Percentiles rank a stretch among this genome's conserved stretches.
phyloP scores from a whole-genome alignment of 2,888 invertebrate genomes.

The Andrena minutula region DNA sequence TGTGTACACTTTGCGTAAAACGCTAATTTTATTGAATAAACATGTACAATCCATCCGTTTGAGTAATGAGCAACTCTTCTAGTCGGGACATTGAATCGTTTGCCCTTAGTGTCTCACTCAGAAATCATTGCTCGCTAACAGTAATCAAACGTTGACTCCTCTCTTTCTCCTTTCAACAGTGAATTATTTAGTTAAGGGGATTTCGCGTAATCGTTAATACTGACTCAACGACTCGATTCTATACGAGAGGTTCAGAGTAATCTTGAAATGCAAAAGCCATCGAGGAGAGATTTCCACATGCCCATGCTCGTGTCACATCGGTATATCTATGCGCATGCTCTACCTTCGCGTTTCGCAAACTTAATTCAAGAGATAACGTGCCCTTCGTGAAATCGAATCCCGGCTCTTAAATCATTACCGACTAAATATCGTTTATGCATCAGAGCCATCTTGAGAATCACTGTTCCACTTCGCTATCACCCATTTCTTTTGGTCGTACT shows the following conservation, averaged over 20 bases:
- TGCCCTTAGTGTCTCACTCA: background rate
- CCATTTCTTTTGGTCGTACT: conserved; percentile 32
- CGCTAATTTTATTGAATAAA: conserved; percentile 79
- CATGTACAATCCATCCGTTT: conserved; percentile 64
- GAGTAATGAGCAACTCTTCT: conserved; percentile 37
- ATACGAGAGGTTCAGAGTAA: conserved; percentile 35
- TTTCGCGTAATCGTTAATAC: conserved; percentile 50
- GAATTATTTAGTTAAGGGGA: conserved; percentile 13
- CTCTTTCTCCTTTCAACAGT: background rate
- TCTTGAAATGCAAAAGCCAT: conserved; percentile 63
- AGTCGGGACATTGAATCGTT: background rate
- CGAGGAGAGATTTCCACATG: conserved; percentile 67
- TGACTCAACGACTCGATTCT: conserved; percentile 40
- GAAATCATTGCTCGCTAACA: conserved; percentile 30
- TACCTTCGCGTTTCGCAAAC: conserved; percentile 40
- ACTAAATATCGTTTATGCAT: background rate
- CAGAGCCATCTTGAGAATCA: conserved; percentile 2
- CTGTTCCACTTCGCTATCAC: conserved; percentile 33
- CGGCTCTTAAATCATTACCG: background rate
- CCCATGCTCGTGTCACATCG: conserved; percentile 67
- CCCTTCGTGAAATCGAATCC: background rate
- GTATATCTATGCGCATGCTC: conserved; percentile 66
- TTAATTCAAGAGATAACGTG: background rate
- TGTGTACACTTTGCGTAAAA: conserved; percentile 73
- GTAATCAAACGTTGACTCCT: background rate